Evolutionary conservation across 2,797 vertebrate species (phyloP).

Genomic region (Cygnus olor): DNA sequence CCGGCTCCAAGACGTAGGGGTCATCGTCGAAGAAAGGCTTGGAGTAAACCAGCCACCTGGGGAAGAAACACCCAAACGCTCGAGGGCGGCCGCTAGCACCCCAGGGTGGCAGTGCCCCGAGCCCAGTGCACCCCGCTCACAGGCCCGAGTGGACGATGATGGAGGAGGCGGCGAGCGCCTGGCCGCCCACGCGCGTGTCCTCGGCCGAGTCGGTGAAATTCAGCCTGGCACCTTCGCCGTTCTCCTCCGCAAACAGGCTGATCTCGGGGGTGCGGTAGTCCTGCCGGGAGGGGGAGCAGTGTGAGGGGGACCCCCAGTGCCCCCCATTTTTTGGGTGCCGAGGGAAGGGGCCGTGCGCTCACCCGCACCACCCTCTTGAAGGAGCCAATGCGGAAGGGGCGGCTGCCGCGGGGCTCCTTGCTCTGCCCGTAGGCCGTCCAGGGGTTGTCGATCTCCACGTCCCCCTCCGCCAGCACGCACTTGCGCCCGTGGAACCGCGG

Average conservation of each 20-base stretch:
- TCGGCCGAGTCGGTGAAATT: slow-evolving; percentile 85
- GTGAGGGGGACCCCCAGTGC: background rate
- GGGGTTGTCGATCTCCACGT: slow-evolving; percentile 84
- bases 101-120: background rate
- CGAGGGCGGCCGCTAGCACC: background rate
- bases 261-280: slow-evolving; percentile 90
- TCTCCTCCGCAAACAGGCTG: slow-evolving; percentile 87
- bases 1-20: slow-evolving; percentile 90
- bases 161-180: slow-evolving; percentile 87
- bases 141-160: slow-evolving; percentile 90
- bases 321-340: accelerated
- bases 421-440: slow-evolving; percentile 48
- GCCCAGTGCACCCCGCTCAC: slow-evolving; percentile 78
- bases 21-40: slow-evolving; percentile 90
- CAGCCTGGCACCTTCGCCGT: slow-evolving; percentile 87
- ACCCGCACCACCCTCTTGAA: slow-evolving; percentile 89
- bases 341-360: slow-evolving; percentile 6
- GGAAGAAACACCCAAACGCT: background rate
- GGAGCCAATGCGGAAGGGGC: slow-evolving; percentile 77
- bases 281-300: slow-evolving; percentile 61
- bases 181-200: slow-evolving; percentile 82
- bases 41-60: slow-evolving; percentile 92
- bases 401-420: background rate
- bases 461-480: slow-evolving; percentile 89
- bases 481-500: slow-evolving; percentile 90